Conservation (phyloP, 2,888 invertebrate species). For the Petrolisthes manimaculis region DNA sequence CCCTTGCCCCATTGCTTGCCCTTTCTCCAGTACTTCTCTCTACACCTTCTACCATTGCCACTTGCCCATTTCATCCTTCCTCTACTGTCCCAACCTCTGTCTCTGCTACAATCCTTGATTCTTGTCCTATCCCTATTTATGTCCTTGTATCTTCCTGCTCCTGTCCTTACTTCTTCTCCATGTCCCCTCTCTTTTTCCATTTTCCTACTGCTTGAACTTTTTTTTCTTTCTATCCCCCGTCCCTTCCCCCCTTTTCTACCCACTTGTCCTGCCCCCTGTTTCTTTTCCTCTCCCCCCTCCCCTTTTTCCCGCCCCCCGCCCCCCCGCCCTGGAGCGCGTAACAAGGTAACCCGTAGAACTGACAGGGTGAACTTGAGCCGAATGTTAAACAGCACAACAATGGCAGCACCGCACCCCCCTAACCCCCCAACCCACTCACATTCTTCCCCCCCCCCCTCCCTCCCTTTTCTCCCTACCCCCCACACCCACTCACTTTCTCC, state of each 20-base stretch:
- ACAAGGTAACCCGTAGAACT: constrained; percentile 1
- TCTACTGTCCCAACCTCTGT: neutral
- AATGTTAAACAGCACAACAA: neutral
- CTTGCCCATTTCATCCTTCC: too few relatives aligned
- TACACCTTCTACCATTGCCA: too few relatives aligned
- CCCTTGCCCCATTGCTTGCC: too few relatives aligned
- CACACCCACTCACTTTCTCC: neutral
- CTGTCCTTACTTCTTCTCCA: neutral
- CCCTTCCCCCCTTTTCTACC: neutral
- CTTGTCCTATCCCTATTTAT: neutral
- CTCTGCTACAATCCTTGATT: neutral
- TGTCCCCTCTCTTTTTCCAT: too few relatives aligned
- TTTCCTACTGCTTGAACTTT: too few relatives aligned
- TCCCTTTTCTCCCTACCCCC: neutral
- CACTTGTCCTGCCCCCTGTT: neutral
- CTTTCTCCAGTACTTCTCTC: too few relatives aligned
- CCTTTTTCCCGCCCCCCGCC: neutral
- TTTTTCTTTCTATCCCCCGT: too few relatives aligned
- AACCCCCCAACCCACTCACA: too few relatives aligned
- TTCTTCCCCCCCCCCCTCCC: neutral
- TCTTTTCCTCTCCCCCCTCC: neutral
- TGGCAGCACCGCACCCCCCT: neutral
- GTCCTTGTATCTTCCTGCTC: neutral
- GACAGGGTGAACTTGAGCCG: neutral
- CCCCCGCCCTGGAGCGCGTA: neutral